These are phyloP conservation scores for Micrastur ruficollis DNA, from an alignment of 2,797 vertebrate species.

Conservation along the genomic window DNA sequence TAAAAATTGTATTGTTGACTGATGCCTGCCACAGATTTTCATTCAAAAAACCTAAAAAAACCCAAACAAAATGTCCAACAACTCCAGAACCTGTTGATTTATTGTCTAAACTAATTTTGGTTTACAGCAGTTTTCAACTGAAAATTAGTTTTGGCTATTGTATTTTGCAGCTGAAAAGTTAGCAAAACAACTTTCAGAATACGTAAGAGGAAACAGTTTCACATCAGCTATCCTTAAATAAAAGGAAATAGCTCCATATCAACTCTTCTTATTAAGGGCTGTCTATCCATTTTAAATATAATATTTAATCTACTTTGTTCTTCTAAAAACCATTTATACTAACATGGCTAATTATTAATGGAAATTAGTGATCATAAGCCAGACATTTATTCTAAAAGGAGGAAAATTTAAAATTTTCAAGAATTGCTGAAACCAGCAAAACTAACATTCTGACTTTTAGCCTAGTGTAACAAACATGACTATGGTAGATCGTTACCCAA, in stretches of 20 bases:
- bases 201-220: not conserved
- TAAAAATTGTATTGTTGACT: not conserved
- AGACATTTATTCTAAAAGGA: not conserved
- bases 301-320: not conserved
- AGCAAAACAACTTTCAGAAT: not conserved
- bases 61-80: not conserved
- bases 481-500: not conserved
- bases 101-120: not conserved
- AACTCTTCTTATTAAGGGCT: not conserved
- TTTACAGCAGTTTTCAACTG: not conserved
- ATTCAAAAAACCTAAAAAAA: accelerated
- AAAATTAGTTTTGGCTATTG: not conserved
- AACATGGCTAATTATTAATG: not conserved
- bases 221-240: not conserved
- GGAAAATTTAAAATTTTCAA: not conserved
- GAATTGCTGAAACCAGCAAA: not conserved
- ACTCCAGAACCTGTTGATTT: not conserved
- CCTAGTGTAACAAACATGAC: accelerated
- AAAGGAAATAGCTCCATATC: not conserved
- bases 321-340: not conserved
- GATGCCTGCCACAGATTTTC: not conserved
- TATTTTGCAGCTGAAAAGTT: not conserved
- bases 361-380: not conserved
- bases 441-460: not conserved
- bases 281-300: not conserved